Evolutionary conservation across 1,140 invertebrate species (phyloP).

Genomic region (Lepeophtheirus salmonis): DNA sequence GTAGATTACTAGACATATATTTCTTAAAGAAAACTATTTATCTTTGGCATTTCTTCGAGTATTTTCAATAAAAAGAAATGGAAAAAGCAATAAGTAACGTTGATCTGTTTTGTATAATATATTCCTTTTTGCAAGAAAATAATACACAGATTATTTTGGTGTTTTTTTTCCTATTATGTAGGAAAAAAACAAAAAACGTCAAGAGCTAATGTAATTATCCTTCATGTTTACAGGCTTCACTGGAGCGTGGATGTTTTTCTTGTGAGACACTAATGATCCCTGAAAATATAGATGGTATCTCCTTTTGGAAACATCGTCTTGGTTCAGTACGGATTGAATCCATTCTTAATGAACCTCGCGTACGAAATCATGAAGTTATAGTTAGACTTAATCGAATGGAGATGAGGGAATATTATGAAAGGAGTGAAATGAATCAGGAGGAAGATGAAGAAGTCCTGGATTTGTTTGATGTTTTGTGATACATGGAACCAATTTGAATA

Average conservation of each 20-base stretch:
- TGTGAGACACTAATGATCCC: conserved; percentile 10
- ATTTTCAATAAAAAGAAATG: too few relatives aligned
- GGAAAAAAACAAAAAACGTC: too few relatives aligned
- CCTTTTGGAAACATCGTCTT: conserved; percentile 11
- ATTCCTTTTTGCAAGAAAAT: too few relatives aligned
- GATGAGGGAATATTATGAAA: conserved; percentile 8
- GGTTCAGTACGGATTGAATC: neutral
- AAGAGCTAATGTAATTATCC: too few relatives aligned
- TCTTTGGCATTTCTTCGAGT: too few relatives aligned
- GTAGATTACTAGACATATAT: too few relatives aligned
- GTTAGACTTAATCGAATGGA: conserved; percentile 5
- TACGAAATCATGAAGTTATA: conserved; percentile 3
- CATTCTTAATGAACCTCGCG: neutral
- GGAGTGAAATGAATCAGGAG: neutral
- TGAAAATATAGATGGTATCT: conserved; percentile 3
- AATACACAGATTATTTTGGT: too few relatives aligned
- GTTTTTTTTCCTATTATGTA: too few relatives aligned
- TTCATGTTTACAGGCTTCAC: conserved; percentile 5
- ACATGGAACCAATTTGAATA: too few relatives aligned
- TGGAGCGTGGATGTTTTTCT: conserved; percentile 13
- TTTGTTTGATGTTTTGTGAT: conserved; percentile 2
- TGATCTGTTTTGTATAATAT: too few relatives aligned
- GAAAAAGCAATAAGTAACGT: too few relatives aligned
- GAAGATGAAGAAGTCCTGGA: neutral
- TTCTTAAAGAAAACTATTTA: too few relatives aligned